Percentiles rank a stretch among this genome's conserved stretches.
Evolutionary conservation across 2,797 vertebrate species (phyloP).

Genomic region (Myotis planiceps): DNA sequence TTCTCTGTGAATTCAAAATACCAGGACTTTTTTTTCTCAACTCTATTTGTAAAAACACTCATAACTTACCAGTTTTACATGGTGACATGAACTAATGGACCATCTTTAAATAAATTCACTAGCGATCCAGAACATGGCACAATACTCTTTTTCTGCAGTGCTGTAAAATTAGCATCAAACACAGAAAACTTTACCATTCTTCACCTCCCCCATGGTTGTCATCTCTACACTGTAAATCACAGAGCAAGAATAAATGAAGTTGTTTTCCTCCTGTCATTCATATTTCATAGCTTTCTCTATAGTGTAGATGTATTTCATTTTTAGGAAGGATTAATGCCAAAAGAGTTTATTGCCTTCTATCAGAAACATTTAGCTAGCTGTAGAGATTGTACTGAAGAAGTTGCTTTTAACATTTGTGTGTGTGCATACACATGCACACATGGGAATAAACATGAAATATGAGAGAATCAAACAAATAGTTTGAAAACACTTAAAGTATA

Average conservation of each 20-base stretch:
- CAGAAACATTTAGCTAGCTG: conserved; percentile 66
- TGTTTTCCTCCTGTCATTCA: conserved; percentile 57
- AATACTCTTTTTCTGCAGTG: conserved; percentile 25
- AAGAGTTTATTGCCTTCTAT: conserved; percentile 64
- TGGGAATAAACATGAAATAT: background rate
- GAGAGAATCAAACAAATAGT: background rate
- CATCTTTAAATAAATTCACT: conserved; percentile 76
- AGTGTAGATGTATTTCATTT: conserved; percentile 68
- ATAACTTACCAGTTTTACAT: conserved; percentile 54
- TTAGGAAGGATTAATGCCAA: conserved; percentile 60
- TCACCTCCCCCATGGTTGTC: conserved; percentile 17
- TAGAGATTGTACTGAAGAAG: background rate
- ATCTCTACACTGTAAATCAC: conserved; percentile 28
- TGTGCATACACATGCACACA: background rate
- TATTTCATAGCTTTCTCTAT: conserved; percentile 66
- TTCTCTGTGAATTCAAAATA: conserved; percentile 49
- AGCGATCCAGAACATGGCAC: conserved; percentile 22
- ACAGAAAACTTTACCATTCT: background rate
- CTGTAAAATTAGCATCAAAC: conserved; percentile 33
- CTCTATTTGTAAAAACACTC: conserved; percentile 49
- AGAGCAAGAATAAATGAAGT: conserved; percentile 56
- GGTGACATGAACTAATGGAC: conserved; percentile 68
- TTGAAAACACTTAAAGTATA: background rate
- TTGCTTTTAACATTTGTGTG: background rate
- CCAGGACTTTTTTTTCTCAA: background rate